Base-by-base conservation (phyloP, 2,113 vertebrate genomes). In the Haemorhous mexicanus region DNA sequence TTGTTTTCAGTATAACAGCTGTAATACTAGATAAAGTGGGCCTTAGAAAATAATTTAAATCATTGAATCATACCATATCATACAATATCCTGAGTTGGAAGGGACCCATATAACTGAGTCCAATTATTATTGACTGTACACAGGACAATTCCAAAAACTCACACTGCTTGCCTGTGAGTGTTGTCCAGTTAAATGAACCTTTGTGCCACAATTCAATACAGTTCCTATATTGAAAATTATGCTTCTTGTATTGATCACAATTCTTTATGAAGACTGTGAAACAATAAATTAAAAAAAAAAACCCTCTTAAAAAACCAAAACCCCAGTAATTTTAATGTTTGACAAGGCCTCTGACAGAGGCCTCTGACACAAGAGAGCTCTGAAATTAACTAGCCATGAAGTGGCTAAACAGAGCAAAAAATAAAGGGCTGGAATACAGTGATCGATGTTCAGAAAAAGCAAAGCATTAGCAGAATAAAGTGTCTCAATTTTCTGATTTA, bases 1-100 rank as follows among this genome's bases (percentile, higher is more conserved):
- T 90, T 84, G 47, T 62, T 94, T 61, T 74, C 66, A 87, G 26
- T 55, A 55, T 67, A 92, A 43, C 20, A 87, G 41, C 24, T 56
- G 66, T 30, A 63, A 32, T 50, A 63, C 32, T 63, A 94, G 39
- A 33, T 87, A 30, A 87, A 62, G 26, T 46, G 16, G 13, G 35
- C 52, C 67, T 90, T 64, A 26, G 6, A 82, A 58, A 90, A 50
- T 46, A 79, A 85, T 35, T 79, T 3, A 69, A 41, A 87, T 26
- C 23, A 47, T 18, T 68, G 24, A 55, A 47, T 47, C n/a, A 41
- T 41, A 75, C 28, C 23, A 14, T 26, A 39, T 68, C 11, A 35
- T 16, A 41, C 16, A 35, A 26, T 53, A 46, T 53, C 11, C 46
- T 61, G 39, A 53, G 24, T 3, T 61, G 33, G 30, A 75, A 61